Percentiles rank a stretch among this genome's conserved stretches.
phyloP scores from a whole-genome alignment of 1,140 invertebrate genomes.

The Ostrea edulis region DNA sequence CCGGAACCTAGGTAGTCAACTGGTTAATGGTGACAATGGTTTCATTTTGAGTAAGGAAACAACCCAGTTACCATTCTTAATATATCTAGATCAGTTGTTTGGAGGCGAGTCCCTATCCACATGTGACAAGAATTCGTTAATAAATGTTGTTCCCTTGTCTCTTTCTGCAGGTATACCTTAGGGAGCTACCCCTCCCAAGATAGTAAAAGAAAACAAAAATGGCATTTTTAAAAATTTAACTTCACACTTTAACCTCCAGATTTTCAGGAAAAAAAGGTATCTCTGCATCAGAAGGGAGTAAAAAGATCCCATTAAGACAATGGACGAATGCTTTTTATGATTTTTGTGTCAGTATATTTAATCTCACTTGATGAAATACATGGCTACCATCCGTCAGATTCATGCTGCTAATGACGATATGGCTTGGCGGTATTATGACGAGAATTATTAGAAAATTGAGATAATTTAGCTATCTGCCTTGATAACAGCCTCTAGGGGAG shows the following conservation, averaged over 20 bases:
- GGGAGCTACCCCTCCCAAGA: not conserved
- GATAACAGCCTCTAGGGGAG: not conserved
- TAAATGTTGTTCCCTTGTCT: too few species aligned
- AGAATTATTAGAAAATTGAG: not conserved
- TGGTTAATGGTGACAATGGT: too few species aligned
- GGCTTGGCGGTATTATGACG: too few species aligned
- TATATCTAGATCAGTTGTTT: too few species aligned
- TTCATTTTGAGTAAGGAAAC: too few species aligned
- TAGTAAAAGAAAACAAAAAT: not conserved
- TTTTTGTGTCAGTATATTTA: not conserved
- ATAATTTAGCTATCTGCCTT: not conserved
- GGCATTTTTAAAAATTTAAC: too few species aligned
- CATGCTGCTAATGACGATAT: not conserved
- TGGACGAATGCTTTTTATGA: not conserved
- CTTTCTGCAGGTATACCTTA: not conserved
- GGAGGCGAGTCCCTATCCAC: too few species aligned
- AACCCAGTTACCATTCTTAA: too few species aligned
- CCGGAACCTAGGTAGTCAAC: too few species aligned
- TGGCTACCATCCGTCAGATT: not conserved
- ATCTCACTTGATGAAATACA: not conserved
- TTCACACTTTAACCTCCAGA: not conserved
- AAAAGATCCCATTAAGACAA: not conserved
- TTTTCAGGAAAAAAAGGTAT: not conserved
- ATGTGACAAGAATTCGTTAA: too few species aligned
- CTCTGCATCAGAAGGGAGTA: not conserved